Evolutionary conservation across 2,797 vertebrate species (phyloP), one percentile per base, ranked within the genome.

Genomic region (Borostomias antarcticus): DNA sequence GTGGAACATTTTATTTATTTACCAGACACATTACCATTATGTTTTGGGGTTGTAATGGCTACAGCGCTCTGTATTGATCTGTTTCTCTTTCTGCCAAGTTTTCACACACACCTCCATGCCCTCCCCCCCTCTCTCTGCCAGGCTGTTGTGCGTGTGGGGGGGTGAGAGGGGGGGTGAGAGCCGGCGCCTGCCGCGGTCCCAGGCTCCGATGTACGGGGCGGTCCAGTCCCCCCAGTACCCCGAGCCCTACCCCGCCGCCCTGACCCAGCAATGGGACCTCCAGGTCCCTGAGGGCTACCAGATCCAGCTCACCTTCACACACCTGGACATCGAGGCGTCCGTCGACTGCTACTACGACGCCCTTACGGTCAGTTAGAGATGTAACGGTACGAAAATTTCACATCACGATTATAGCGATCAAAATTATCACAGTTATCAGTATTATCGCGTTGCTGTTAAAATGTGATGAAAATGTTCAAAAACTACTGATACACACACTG

Each of bases 241-340:
- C 0, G 52, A 71, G 60, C 82, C 88, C 4, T 89, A 90, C 71
- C 40, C 79, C 10, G 70, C 81, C 8, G 82, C 85, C 66, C 69
- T 78, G 75, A 68, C 30, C 53, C 1, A 84, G 62, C 77, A 77
- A 50, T 96, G 96, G 95, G 83, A 95, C 43, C 85, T 97, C 72
- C 73, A 72, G 2, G 95, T 96, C 15, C 94, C 95, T 0, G 74
- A 80, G 0, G 96, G 96, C 37, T 94, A 91, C 11, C 93, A 89
- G 32, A 89, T 97, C 73, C 87, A 7, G 43, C 91, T 98, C 63
- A 95, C 92, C 76, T 96, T 98, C 88, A 94, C 90, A 8, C 93
- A 96, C 64, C 47, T 97, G 87, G 95, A 98, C 69, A 89, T 96
- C 0, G 95, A 96, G 60, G 83, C 88, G 0, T 95, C 95, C 0